Conservation (phyloP, 2,888 invertebrate genomes). For the Lottia scabra region DNA sequence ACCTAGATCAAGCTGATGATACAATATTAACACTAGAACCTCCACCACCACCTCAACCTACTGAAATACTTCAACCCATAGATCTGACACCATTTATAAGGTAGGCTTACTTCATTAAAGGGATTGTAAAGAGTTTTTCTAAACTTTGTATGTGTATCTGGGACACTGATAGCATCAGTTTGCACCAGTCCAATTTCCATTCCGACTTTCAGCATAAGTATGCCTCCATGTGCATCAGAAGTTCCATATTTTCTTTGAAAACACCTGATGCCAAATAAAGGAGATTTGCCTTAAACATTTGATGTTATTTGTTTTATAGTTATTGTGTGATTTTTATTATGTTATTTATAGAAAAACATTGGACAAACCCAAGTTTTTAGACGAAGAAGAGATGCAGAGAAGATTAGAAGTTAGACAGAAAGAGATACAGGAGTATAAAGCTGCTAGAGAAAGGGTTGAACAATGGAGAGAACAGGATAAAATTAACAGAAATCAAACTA, state of each 20-base stretch:
- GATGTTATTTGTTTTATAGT: background rate
- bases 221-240: too few species aligned
- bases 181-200: too few species aligned
- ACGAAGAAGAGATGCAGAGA: constrained; percentile 57
- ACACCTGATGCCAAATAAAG: too few species aligned
- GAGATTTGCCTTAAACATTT: too few species aligned
- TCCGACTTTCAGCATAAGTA: too few species aligned
- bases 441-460: constrained; percentile 60
- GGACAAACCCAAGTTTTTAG: constrained; percentile 50
- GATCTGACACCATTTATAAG: constrained; percentile 64
- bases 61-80: constrained; percentile 61
- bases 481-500: constrained; percentile 58
- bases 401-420: constrained; percentile 57
- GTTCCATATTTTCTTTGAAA: too few species aligned
- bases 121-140: too few species aligned
- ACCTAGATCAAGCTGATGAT: constrained; percentile 50
- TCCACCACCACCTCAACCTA: constrained; percentile 58
- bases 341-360: constrained; percentile 44
- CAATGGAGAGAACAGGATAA: constrained; percentile 62
- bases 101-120: constrained; percentile 31
- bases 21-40: constrained; percentile 57
- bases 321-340: background rate
- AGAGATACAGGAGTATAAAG: constrained; percentile 62
- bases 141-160: too few species aligned
- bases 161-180: too few species aligned